A percentile compares a stretch with the other conserved stretches of the same genome.
Evolutionary conservation across 1,140 invertebrate species (phyloP).

Genomic region (Apocrypta bakeri): DNA sequence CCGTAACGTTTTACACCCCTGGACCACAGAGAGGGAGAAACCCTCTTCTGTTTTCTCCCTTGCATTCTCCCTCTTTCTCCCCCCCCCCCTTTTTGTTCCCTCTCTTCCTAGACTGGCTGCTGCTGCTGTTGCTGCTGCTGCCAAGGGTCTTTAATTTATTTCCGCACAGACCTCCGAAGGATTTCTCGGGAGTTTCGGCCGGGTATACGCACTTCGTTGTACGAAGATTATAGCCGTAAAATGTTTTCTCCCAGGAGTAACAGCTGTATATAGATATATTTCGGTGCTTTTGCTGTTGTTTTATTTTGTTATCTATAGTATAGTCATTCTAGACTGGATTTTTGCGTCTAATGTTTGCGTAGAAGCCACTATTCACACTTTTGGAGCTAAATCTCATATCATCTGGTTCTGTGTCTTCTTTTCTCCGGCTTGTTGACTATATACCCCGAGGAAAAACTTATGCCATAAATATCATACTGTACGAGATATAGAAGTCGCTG

Average conservation of each 20-base stretch:
- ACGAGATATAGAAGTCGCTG: no score
- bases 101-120: slow-evolving; percentile 4
- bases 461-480: no score
- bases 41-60: background rate
- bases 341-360: background rate
- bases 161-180: slow-evolving; percentile 39
- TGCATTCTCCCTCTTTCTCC: background rate
- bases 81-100: background rate
- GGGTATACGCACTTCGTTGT: background rate
- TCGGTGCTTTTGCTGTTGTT: no score
- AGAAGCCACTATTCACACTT: no score
- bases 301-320: background rate
- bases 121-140: background rate
- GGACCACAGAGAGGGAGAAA: background rate
- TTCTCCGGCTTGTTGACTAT: background rate
- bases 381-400: background rate
- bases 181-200: slow-evolving; percentile 26
- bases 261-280: no score
- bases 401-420: background rate
- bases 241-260: slow-evolving; percentile 27
- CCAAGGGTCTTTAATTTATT: slow-evolving; percentile 44
- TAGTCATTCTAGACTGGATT: slow-evolving; percentile 13
- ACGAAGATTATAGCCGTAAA: slow-evolving; percentile 40
- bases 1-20: background rate
- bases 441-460: no score